A percentile compares a stretch with the other conserved stretches of the same genome.
Conservation (phyloP, 2,113 vertebrate genomes). For the Zingel zingel region DNA sequence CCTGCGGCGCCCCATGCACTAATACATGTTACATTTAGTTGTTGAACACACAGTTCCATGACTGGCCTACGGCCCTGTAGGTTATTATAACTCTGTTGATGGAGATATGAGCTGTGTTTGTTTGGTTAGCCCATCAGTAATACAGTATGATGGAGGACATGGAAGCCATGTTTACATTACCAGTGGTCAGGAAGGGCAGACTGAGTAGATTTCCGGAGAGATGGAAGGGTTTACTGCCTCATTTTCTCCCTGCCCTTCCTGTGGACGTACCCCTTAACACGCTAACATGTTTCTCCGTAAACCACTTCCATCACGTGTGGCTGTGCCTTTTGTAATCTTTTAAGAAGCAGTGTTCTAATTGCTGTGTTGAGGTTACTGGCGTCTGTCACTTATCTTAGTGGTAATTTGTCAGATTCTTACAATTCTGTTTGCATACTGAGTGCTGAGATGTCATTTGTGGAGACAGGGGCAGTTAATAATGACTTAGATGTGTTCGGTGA, state of each 20-base stretch:
- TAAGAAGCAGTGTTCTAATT: background rate
- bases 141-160: slow-evolving; percentile 50
- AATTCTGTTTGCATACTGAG: background rate
- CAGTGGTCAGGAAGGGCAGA: slow-evolving; percentile 78
- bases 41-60: slow-evolving; percentile 17
- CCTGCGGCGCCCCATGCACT: background rate
- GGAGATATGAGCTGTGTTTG: slow-evolving; percentile 71
- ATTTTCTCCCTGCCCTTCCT: slow-evolving; percentile 80
- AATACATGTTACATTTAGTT: slow-evolving; percentile 9
- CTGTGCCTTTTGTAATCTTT: background rate
- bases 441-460: background rate
- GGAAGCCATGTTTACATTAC: slow-evolving; percentile 71
- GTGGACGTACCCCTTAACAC: slow-evolving; percentile 41
- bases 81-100: slow-evolving; percentile 62
- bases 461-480: background rate
- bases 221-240: slow-evolving; percentile 68
- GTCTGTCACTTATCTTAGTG: slow-evolving; percentile 17
- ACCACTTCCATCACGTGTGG: slow-evolving; percentile 1
- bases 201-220: slow-evolving; percentile 75
- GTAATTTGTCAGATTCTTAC: slow-evolving; percentile 43
- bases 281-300: background rate
- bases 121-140: slow-evolving; percentile 64
- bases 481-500: slow-evolving; percentile 20
- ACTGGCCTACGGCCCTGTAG: background rate
- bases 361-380: slow-evolving; percentile 8